These are phyloP conservation scores for Ctenomys sociabilis DNA, from an alignment of 2,113 vertebrate species.

Conservation along the genomic window DNA sequence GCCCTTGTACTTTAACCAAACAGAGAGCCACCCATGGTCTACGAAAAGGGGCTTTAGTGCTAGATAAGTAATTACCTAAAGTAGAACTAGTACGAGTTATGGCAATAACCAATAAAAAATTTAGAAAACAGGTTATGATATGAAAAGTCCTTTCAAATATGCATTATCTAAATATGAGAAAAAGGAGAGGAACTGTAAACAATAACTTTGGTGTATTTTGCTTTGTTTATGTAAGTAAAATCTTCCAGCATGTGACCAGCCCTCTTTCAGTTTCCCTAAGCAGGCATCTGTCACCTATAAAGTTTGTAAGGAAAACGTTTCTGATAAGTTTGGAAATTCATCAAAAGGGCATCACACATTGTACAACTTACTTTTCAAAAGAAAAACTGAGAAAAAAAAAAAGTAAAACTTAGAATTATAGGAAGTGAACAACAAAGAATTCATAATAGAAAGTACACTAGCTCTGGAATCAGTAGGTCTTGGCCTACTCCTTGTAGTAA, in stretches of 20 bases:
- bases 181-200: not conserved
- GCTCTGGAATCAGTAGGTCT: not conserved
- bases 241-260: not conserved
- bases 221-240: slow-evolving; percentile 34
- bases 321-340: not conserved
- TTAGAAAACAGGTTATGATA: not conserved
- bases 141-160: not conserved
- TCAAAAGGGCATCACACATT: not conserved
- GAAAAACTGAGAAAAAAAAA: too few species aligned
- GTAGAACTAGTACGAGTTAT: not conserved
- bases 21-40: not conserved
- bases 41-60: not conserved
- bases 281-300: not conserved
- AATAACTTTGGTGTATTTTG: not conserved
- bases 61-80: not conserved
- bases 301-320: not conserved
- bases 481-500: not conserved
- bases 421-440: not conserved
- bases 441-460: not conserved
- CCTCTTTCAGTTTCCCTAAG: not conserved
- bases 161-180: not conserved
- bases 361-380: not conserved
- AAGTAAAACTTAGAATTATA: not conserved
- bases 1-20: not conserved
- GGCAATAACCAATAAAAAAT: not conserved